phyloP scores from a whole-genome alignment of 2,113 vertebrate genomes.

The Micronycteris hirsuta region DNA sequence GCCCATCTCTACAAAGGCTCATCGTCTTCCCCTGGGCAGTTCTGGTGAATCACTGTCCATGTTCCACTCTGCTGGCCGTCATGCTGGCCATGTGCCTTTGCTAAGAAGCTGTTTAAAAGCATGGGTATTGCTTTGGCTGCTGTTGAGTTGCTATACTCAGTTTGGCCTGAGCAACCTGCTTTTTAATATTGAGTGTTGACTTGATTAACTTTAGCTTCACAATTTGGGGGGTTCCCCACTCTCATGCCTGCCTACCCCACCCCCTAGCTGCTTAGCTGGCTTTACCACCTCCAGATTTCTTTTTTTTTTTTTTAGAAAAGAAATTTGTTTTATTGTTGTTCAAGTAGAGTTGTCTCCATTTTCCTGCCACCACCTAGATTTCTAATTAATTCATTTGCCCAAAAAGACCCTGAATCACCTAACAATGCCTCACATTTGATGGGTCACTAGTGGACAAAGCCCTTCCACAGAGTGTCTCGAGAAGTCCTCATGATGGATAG shows the following conservation, averaged over 20 bases:
- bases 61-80: neutral
- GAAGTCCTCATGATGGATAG: neutral
- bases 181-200: neutral
- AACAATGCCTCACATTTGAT: neutral
- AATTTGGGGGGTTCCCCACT: neutral
- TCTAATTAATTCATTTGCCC: neutral
- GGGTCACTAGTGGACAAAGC: neutral
- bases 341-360: no score
- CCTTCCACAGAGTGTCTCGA: neutral
- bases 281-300: neutral
- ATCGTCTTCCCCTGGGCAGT: neutral
- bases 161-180: neutral
- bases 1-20: neutral
- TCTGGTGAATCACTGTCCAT: fast-evolving
- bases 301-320: no score
- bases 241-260: neutral
- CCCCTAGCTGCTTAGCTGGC: neutral
- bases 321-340: no score
- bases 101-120: neutral
- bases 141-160: neutral
- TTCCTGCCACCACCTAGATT: neutral
- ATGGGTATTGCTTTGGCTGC: neutral
- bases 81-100: neutral
- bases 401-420: neutral
- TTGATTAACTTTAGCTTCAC: neutral